phyloP scores from a whole-genome alignment of 2,113 vertebrate genomes.

The Cairina moschata region DNA sequence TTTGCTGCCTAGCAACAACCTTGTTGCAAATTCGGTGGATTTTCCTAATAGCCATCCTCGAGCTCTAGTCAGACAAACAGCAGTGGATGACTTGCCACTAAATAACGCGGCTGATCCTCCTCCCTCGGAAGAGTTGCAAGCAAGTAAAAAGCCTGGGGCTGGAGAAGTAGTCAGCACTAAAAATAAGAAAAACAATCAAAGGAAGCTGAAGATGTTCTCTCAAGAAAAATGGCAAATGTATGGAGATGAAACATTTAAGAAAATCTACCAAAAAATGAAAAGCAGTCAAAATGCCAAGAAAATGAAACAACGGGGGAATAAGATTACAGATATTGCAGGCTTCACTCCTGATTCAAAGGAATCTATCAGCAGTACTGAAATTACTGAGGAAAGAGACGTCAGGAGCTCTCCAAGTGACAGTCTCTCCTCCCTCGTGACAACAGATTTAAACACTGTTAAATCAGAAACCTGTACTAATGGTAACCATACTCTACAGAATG shows the following conservation, averaged over 20 bases:
- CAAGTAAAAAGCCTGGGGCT: conserved; percentile 41
- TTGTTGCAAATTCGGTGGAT: conserved; percentile 69
- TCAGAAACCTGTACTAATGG: background rate
- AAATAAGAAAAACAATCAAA: conserved; percentile 79
- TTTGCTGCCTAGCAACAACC: conserved; percentile 69
- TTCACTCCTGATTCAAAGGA: background rate
- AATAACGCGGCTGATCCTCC: conserved; percentile 58
- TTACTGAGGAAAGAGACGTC: background rate
- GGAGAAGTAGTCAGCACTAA: conserved; percentile 63
- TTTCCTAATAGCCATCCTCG: conserved; percentile 83
- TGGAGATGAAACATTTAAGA: conserved; percentile 90
- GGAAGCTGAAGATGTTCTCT: conserved; percentile 87
- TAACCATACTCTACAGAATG: background rate
- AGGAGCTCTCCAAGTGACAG: background rate
- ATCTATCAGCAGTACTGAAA: background rate
- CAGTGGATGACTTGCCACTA: conserved; percentile 86
- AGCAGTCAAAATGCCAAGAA: conserved; percentile 61
- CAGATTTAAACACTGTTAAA: background rate
- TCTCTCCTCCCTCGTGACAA: background rate
- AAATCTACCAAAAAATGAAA: conserved; percentile 86
- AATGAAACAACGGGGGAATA: conserved; percentile 24
- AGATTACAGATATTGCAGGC: background rate
- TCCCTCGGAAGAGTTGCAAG: conserved; percentile 68
- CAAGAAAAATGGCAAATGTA: conserved; percentile 97
- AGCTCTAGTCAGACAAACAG: conserved; percentile 89